Conservation (phyloP, 2,113 vertebrate genomes). For the Andinoacara biseriatus region DNA sequence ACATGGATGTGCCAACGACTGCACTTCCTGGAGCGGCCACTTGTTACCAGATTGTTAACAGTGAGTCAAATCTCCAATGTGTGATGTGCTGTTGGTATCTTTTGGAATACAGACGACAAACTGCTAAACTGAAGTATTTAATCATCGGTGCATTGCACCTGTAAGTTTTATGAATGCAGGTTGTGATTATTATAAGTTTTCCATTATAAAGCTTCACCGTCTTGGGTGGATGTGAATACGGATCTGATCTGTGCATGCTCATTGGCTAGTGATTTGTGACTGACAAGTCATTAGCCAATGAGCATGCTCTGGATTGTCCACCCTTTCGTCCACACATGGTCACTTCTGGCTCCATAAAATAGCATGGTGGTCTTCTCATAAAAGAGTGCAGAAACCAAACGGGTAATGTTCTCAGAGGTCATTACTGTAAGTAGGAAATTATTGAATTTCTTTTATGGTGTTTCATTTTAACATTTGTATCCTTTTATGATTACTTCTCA, state of each 20-base stretch:
- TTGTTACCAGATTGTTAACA: neutral
- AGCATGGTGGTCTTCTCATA: too few species aligned
- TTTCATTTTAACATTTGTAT: neutral
- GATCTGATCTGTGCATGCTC: neutral
- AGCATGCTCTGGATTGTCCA: neutral
- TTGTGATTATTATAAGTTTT: neutral
- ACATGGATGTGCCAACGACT: neutral
- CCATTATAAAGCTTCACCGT: neutral
- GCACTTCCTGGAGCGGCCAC: neutral
- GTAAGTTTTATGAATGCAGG: neutral
- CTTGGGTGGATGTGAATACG: neutral
- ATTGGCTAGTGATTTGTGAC: neutral
- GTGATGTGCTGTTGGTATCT: neutral
- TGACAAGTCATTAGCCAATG: neutral
- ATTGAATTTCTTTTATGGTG: neutral
- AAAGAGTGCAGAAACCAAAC: too few species aligned
- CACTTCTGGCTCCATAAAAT: neutral
- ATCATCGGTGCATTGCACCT: neutral
- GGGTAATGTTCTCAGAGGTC: too few species aligned
- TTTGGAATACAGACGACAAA: fast-evolving
- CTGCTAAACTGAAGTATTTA: neutral
- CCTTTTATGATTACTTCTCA: neutral
- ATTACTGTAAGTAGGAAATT: too few species aligned
- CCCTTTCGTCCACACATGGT: neutral
- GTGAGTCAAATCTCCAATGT: neutral